Evolutionary conservation across 2,888 invertebrate species (phyloP).

Genomic region (Zygaena filipendulae): DNA sequence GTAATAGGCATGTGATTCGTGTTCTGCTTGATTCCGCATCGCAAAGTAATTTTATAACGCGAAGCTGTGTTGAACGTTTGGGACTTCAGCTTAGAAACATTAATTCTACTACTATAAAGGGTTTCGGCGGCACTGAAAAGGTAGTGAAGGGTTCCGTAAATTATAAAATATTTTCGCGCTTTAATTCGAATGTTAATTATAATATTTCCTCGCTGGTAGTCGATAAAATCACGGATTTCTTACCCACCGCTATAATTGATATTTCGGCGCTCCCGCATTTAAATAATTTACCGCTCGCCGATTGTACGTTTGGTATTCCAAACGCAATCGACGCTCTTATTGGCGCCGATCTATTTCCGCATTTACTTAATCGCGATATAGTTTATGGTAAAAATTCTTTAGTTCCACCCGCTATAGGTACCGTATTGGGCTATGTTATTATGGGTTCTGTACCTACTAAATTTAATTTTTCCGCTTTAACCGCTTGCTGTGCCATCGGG

Average conservation of each 20-base stretch:
- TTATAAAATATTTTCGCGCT: constrained; percentile 8
- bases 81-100: constrained; percentile 3
- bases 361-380: constrained; percentile 7
- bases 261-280: constrained; percentile 4
- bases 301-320: constrained; percentile 8
- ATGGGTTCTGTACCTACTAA: constrained; percentile 12
- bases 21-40: constrained; percentile 11
- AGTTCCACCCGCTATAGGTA: constrained; percentile 6
- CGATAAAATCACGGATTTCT: constrained; percentile 10
- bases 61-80: constrained; percentile 7
- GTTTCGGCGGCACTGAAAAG: constrained; percentile 11
- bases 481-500: constrained; percentile 7
- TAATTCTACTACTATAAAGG: constrained; percentile 4
- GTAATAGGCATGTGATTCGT: constrained; percentile 7
- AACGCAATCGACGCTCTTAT: constrained; percentile 12
- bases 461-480: neutral
- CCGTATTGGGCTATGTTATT: constrained; percentile 11
- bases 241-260: constrained; percentile 10
- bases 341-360: constrained; percentile 12
- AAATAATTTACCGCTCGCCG: constrained; percentile 9
- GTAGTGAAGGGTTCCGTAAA: constrained; percentile 2
- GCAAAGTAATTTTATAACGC: constrained; percentile 12
- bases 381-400: neutral
- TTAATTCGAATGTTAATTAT: constrained; percentile 8
- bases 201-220: constrained; percentile 10